Base-by-base conservation (phyloP, 2,113 vertebrate genomes). In the Zosterops borbonicus region DNA sequence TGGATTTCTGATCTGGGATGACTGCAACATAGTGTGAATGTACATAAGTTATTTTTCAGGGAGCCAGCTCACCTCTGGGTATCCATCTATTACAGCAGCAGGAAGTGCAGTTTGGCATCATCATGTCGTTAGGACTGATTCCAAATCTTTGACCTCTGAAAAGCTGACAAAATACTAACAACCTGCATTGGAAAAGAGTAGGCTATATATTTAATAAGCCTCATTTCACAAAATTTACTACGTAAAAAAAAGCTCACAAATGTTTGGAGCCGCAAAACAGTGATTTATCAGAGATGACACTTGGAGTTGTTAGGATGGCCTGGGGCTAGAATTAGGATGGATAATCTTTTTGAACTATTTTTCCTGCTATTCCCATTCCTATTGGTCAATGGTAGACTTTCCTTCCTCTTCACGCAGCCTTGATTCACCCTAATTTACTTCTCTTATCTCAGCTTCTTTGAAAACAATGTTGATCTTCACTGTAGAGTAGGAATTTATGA, bases 131-230 rank as follows among this genome's bases (percentile, higher is more conserved):
- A 94, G 69, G 53, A 92, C 7, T 60, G 7, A 24, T 52, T 91
- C 74, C 84, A 91, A 92, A 31, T 44, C 16, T 41, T 87, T 91
- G 69, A 92, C 81, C 74, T 91, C 65, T 87, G 56, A 65, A 92
- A 94, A 94, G 39, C 52, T 79, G 49, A 59, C 47, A 87, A 91
- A 87, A 92, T 47, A 64, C 77, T 71, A 85, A 82, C 18, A 87
- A 27, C 21, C 33, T 85, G 49, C 13, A 23, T 0, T 41, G 60
- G 44, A 60, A 87, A 89, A 60, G 39, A 60, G 9, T 55, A 44
- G 76, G 41, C 31, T 12, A 1, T 59, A 55, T 68, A 41, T 70
- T 87, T 82, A 87, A 60, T 75, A 68, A 84, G 4, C 7, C 31
- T 60, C 5, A 71, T 93, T 68, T 49, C 47, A 75, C 28, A 83